Evolutionary conservation across 92 coral and sea anemone species (phyloP).

Genomic region (Plumapathes pennacea): DNA sequence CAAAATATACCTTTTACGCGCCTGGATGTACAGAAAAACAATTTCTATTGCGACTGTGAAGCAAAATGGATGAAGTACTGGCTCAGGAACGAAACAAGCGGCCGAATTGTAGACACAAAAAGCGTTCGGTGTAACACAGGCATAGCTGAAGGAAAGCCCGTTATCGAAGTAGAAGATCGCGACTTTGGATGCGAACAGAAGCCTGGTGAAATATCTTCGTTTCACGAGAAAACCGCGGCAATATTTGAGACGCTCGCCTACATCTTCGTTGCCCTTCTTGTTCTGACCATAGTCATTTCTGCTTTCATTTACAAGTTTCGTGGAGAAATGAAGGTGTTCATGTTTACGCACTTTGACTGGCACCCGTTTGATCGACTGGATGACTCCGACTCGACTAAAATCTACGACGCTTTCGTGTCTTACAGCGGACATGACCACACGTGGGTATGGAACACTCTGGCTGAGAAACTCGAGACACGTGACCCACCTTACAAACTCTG

Average conservation of each 20-base stretch:
- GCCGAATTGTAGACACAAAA: conserved; percentile 23
- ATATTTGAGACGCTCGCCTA: too few species aligned
- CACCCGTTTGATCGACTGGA: conserved; percentile 78
- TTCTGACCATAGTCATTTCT: too few species aligned
- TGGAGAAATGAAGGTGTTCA: conserved; percentile 59
- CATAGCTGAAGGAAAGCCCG: conserved; percentile 37
- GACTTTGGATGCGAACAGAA: conserved; percentile 46
- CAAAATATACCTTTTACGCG: conserved; percentile 18
- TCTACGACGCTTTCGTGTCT: conserved; percentile 80
- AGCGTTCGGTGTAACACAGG: conserved; percentile 59
- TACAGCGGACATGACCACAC: conserved; percentile 62
- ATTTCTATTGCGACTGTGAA: conserved; percentile 66
- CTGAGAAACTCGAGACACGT: conserved; percentile 43
- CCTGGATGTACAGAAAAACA: conserved; percentile 53
- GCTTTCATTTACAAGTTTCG: conserved; percentile 41
- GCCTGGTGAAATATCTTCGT: not conserved
- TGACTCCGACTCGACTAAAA: conserved; percentile 66
- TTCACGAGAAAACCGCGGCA: too few species aligned
- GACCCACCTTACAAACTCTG: conserved; percentile 74
- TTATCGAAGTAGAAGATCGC: conserved; percentile 21
- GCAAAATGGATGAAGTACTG: conserved; percentile 68
- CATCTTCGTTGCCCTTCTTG: too few species aligned
- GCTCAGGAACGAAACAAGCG: conserved; percentile 29
- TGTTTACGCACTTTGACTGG: conserved; percentile 74
- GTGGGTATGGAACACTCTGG: conserved; percentile 67